phyloP scores from a whole-genome alignment of 2,797 vertebrate species.

The Hydrophis major region DNA sequence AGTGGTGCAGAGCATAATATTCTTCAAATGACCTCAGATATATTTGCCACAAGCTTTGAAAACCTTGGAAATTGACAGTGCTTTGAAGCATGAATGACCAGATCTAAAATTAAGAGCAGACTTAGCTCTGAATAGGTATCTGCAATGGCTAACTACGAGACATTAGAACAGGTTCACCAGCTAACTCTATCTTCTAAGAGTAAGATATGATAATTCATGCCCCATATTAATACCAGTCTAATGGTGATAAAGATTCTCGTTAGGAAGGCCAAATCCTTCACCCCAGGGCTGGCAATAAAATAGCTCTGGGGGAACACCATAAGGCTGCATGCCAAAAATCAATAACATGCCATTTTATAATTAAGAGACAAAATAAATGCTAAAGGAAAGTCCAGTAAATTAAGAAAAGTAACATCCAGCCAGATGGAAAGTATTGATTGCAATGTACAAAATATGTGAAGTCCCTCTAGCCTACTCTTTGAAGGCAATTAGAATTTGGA shows the following conservation, averaged over 20 bases:
- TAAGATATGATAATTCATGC: constrained; percentile 65
- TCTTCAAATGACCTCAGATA: background rate
- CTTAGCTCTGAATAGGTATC: background rate
- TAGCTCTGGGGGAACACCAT: constrained; percentile 63
- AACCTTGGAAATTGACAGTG: background rate
- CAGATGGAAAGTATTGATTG: constrained; percentile 94
- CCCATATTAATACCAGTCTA: constrained; percentile 73
- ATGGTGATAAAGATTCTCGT: constrained; percentile 77
- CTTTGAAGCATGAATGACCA: background rate
- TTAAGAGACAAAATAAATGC: constrained; percentile 83
- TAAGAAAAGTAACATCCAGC: constrained; percentile 85
- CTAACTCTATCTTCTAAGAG: constrained; percentile 36
- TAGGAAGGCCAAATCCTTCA: constrained; percentile 68
- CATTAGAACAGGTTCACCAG: constrained; percentile 3
- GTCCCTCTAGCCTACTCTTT: constrained; percentile 77
- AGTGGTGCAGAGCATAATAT: background rate
- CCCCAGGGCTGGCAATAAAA: constrained; percentile 69
- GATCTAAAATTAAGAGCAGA: background rate
- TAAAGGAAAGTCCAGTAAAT: constrained; percentile 79
- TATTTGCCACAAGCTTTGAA: background rate
- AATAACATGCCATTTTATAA: constrained; percentile 82
- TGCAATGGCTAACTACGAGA: background rate
- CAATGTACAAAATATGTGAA: constrained; percentile 88
- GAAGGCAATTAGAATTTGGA: constrained; percentile 78
- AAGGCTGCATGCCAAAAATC: constrained; percentile 73